phyloP scores from a whole-genome alignment of 2,888 invertebrate genomes.

The Patella pellucida region DNA sequence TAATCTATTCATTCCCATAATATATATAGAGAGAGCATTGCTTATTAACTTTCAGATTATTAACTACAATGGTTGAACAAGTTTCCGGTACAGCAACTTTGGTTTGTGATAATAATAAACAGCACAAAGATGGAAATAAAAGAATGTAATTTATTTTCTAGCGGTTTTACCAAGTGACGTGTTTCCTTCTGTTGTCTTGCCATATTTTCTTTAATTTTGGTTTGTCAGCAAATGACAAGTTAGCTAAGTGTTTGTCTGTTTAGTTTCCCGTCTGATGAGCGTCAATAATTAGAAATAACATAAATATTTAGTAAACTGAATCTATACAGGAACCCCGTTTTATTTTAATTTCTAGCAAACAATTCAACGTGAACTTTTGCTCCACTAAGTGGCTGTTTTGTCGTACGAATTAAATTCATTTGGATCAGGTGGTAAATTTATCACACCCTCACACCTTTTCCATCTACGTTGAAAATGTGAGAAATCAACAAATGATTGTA shows the following conservation, averaged over 20 bases:
- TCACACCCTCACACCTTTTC: slow-evolving; percentile 10
- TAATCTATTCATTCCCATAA: no score
- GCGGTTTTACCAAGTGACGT: no score
- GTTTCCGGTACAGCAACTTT: no score
- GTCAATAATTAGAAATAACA: not conserved
- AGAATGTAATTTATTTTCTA: no score
- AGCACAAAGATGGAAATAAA: no score
- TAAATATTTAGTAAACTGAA: slow-evolving; percentile 2
- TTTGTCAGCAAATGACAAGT: not conserved
- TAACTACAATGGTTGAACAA: no score
- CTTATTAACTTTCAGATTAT: no score
- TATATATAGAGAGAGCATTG: no score
- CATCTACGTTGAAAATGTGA: slow-evolving; percentile 10
- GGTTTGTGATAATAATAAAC: no score
- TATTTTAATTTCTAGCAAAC: slow-evolving; percentile 10
- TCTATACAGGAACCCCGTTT: not conserved
- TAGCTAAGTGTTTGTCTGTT: slow-evolving; percentile 1
- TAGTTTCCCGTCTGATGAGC: slow-evolving; percentile 5
- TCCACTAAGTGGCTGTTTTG: not conserved
- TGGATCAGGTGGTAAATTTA: not conserved
- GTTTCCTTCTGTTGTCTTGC: no score
- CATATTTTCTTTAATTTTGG: no score
- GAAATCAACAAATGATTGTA: slow-evolving; percentile 12
- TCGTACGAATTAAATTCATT: slow-evolving; percentile 12
- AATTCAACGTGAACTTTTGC: slow-evolving; percentile 9